Percentiles rank a stretch among this genome's conserved stretches.
These are phyloP conservation scores for Cheilosia urbana DNA, from an alignment of 2,888 invertebrate genomes.

Conservation along the genomic window DNA sequence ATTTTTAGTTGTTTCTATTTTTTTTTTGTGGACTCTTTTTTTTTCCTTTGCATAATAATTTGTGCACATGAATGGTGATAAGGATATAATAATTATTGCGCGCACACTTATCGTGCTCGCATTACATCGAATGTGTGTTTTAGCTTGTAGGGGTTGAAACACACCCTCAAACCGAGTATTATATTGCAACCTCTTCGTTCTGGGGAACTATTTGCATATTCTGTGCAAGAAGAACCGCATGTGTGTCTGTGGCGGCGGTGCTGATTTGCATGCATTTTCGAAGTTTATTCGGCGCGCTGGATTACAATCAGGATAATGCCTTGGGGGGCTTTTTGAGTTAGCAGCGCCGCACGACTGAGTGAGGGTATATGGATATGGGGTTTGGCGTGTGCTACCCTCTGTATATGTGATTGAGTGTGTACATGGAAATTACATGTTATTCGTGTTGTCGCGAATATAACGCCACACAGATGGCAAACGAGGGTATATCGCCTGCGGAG, in stretches of 20 bases:
- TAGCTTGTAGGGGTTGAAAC: not conserved
- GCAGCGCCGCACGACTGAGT: slow-evolving; percentile 20
- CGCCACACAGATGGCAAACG: slow-evolving; percentile 37
- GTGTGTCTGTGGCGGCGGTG: slow-evolving; percentile 14
- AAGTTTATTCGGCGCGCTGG: slow-evolving; percentile 63
- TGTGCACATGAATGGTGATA: slow-evolving; percentile 64
- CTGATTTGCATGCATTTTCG: slow-evolving; percentile 65
- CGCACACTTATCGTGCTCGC: slow-evolving; percentile 18
- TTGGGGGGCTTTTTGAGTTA: slow-evolving; percentile 54
- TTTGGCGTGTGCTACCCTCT: not conserved
- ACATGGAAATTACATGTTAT: slow-evolving; percentile 53
- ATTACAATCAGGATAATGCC: slow-evolving; percentile 72
- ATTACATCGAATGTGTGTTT: not conserved
- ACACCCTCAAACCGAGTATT: not conserved
- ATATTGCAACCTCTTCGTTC: slow-evolving; percentile 39
- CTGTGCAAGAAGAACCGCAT: slow-evolving; percentile 14
- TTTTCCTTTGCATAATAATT: slow-evolving; percentile 30
- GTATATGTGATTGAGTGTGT: slow-evolving; percentile 48
- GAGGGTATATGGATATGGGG: not conserved
- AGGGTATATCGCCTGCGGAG: slow-evolving; percentile 15
- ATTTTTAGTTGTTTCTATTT: slow-evolving; percentile 46
- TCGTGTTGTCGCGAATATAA: slow-evolving; percentile 25
- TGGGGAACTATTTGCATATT: slow-evolving; percentile 68
- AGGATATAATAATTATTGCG: slow-evolving; percentile 70
- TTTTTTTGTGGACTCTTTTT: not conserved